A percentile compares a stretch with the other conserved stretches of the same genome.
Evolutionary conservation across 2,888 invertebrate genomes (phyloP).

Genomic region (Cremastobaeus sp.): DNA sequence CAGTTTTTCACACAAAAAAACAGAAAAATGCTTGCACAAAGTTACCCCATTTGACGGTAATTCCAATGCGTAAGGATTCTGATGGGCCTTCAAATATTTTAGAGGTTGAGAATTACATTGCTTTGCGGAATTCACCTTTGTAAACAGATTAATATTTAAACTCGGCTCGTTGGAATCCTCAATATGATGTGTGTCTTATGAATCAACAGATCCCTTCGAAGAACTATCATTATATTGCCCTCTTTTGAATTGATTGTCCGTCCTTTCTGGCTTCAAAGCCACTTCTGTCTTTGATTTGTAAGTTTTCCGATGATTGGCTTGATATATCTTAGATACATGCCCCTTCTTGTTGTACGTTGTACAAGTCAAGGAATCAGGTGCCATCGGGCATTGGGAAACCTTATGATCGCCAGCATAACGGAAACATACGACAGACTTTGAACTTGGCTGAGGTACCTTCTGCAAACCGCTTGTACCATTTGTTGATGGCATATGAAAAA

Average conservation of each 20-base stretch:
- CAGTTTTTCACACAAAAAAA: too few relatives aligned
- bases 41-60: too few relatives aligned
- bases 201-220: neutral
- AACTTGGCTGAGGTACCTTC: neutral
- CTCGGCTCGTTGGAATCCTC: neutral
- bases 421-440: neutral
- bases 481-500: too few relatives aligned
- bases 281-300: too few relatives aligned
- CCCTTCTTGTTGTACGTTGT: slow-evolving; percentile 6
- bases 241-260: too few relatives aligned
- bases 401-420: slow-evolving; percentile 12
- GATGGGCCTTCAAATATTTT: neutral
- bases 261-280: neutral
- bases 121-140: neutral
- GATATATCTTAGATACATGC: slow-evolving; percentile 2
- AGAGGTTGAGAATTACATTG: neutral
- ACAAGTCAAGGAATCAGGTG: neutral
- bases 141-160: neutral
- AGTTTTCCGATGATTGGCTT: neutral
- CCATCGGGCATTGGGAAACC: slow-evolving; percentile 5
- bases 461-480: neutral
- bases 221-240: too few relatives aligned
- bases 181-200: neutral
- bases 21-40: too few relatives aligned
- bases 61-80: slow-evolving; percentile 6